Conservation (phyloP, 2,797 vertebrate species). For the Platalea minor region DNA sequence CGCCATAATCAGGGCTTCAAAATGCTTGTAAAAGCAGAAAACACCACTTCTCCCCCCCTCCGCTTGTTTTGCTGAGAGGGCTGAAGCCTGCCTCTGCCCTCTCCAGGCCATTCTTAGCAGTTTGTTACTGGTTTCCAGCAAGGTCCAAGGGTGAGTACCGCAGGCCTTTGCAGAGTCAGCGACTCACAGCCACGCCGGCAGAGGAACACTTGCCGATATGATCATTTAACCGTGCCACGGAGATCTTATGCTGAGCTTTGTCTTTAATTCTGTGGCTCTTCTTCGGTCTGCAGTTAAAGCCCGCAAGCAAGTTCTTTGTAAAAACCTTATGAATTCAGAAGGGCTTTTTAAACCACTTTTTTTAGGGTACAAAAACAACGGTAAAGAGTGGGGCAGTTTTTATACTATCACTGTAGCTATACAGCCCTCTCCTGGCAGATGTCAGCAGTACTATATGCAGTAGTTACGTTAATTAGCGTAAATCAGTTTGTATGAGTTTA, state of each 20-base stretch:
- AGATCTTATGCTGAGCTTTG: neutral
- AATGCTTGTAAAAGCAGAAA: neutral
- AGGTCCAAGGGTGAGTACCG: neutral
- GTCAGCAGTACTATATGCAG: neutral
- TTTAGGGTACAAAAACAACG: neutral
- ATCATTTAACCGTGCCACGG: neutral
- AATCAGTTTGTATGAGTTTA: neutral
- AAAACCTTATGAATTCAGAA: neutral
- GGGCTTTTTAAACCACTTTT: neutral
- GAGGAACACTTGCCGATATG: fast-evolving
- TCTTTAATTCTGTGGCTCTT: neutral
- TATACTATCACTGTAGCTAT: neutral
- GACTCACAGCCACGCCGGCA: neutral
- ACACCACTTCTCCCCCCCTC: neutral
- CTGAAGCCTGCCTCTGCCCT: neutral
- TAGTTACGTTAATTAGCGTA: neutral
- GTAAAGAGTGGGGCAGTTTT: neutral
- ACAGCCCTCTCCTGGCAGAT: neutral
- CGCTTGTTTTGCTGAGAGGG: neutral
- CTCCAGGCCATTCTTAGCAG: neutral
- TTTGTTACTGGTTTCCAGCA: neutral
- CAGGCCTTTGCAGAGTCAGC: neutral
- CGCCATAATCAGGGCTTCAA: neutral
- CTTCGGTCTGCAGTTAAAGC: neutral
- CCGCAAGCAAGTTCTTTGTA: neutral